Evolutionary conservation across 2,113 vertebrate species (phyloP), one percentile per base, ranked within the genome.

Genomic region (Rhabdomys dilectus): DNA sequence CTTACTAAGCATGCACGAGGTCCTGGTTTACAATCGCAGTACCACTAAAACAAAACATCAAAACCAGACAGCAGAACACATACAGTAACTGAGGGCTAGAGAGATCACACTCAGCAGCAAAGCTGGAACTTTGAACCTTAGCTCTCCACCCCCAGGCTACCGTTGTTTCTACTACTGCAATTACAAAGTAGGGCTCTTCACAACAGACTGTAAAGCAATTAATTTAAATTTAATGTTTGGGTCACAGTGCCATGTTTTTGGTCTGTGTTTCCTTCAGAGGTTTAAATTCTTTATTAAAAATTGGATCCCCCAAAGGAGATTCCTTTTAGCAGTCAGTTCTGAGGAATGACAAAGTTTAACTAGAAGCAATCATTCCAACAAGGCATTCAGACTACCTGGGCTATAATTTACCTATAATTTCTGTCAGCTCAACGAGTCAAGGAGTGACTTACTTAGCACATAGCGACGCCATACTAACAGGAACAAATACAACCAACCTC

Each of bases 251-350:
- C 68, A 75, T 3, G 70, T 87, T 95, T 96, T 92, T 89, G 51
- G 39, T 84, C 42, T 94, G 56, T 88, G 29, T 64, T 94, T 56
- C 78, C 10, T 64, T n/a, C 56, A 77, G 24, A 56, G 36, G 39
- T 95, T 95, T 70, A 53, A 92, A 91, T 81, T 90, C 58, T 68
- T 77, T 42, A 22, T 88, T 72, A 91, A 70, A 84, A 70, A 24
- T 36, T 66, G 13, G 42, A 53, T 51, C 45, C 56, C 72, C 62
- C 39, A 91, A 86, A 96, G 64, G 64, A 93, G 51, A 4, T 9
- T 2, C 29, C 73, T 45, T 39, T 91, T 72, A 78, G 48, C 53
- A 93, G 78, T 87, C 53, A 93, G 78, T 87, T 87, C 21, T 9
- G 21, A 62, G 26, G 53, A 92, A 92, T n/a, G 36, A 86, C 17